phyloP scores from a whole-genome alignment of 2,113 vertebrate species.

The Mola mola region DNA sequence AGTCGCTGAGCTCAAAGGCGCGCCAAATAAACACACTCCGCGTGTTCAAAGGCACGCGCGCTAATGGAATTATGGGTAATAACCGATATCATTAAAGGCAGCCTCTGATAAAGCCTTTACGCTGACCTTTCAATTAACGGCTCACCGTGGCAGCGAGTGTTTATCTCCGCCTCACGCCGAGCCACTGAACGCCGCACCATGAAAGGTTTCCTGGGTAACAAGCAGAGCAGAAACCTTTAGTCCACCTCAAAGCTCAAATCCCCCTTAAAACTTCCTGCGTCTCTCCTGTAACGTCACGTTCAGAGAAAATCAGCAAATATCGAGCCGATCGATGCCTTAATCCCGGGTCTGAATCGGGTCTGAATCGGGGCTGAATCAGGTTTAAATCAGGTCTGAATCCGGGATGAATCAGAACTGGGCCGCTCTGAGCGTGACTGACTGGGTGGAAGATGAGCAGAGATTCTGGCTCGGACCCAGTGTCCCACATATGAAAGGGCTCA shows the following conservation, averaged over 20 bases:
- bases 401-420: too few species aligned
- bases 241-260: not conserved
- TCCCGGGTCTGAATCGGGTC: too few species aligned
- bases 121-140: conserved; percentile 54
- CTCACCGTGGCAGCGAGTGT: conserved; percentile 36
- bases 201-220: conserved; percentile 64
- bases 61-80: conserved; percentile 50
- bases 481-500: conserved; percentile 15
- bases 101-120: conserved; percentile 33
- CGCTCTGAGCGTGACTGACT: too few species aligned
- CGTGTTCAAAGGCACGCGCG: conserved; percentile 33
- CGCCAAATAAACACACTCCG: conserved; percentile 4
- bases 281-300: too few species aligned
- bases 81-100: conserved; percentile 50
- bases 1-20: conserved; percentile 7
- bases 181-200: conserved; percentile 11
- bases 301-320: too few species aligned
- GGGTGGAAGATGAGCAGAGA: not conserved
- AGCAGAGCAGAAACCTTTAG: conserved; percentile 7
- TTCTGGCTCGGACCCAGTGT: conserved; percentile 22
- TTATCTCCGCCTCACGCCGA: conserved; percentile 20
- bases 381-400: too few species aligned
- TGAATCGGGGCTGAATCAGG: too few species aligned
- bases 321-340: too few species aligned
- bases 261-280: too few species aligned